Conservation (phyloP, 2,888 invertebrate genomes). For the Melolontha melolontha region DNA sequence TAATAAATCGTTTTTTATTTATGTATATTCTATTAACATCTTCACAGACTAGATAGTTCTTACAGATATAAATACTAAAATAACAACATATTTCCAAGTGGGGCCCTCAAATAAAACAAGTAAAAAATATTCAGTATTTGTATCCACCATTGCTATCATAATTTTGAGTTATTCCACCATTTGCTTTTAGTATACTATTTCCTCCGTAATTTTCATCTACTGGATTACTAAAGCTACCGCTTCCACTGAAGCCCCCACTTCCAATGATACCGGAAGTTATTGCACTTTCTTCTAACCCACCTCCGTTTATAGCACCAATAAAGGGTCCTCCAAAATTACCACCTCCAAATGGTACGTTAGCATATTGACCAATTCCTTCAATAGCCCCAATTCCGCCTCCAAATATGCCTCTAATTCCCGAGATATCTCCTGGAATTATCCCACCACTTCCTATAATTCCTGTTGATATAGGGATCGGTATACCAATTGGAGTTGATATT, state of each 20-base stretch:
- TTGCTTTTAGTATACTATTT: slow-evolving; percentile 21
- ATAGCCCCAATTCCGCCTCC: slow-evolving; percentile 35
- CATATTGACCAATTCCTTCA: slow-evolving; percentile 31
- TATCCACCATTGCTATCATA: slow-evolving; percentile 55
- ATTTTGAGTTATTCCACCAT: slow-evolving; percentile 13
- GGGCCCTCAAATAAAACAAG: no score
- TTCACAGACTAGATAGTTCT: no score
- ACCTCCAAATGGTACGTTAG: not conserved
- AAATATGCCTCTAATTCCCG: not conserved
- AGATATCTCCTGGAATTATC: slow-evolving; percentile 9
- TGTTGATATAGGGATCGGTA: slow-evolving; percentile 26
- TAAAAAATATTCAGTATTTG: slow-evolving; percentile 50
- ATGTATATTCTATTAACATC: no score
- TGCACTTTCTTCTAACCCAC: not conserved
- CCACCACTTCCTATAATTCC: slow-evolving; percentile 40
- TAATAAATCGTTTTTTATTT: no score
- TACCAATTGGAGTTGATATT: slow-evolving; percentile 49
- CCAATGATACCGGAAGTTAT: not conserved
- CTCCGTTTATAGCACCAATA: not conserved
- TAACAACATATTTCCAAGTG: not conserved
- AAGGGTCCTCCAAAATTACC: not conserved
- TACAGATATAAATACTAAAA: no score
- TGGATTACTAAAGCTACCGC: slow-evolving; percentile 23
- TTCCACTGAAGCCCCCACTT: slow-evolving; percentile 2
- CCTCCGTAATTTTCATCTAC: slow-evolving; percentile 43